phyloP scores from a whole-genome alignment of 2,113 vertebrate genomes.

The Donacobius atricapilla region DNA sequence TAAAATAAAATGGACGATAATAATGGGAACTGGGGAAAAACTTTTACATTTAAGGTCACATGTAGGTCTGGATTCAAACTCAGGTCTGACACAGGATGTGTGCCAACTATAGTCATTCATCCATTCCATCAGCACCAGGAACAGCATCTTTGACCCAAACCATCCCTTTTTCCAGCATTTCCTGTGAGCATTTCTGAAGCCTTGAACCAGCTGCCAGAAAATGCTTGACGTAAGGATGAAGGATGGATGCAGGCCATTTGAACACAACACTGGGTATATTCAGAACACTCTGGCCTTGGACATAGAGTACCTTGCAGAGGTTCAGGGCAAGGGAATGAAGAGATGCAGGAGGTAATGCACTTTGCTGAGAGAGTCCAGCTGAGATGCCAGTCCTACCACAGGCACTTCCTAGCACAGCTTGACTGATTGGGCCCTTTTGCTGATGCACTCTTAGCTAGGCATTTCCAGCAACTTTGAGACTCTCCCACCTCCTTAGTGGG shows the following conservation, averaged over 20 bases:
- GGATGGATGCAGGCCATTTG: neutral
- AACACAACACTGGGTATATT: neutral
- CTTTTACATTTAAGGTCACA: neutral
- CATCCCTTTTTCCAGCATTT: neutral
- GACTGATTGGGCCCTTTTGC: neutral
- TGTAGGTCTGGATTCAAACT: neutral
- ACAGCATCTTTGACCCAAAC: neutral
- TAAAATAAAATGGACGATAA: neutral
- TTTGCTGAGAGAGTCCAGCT: neutral
- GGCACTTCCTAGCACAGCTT: neutral
- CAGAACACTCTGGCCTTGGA: neutral
- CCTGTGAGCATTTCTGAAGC: neutral
- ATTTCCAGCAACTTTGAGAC: neutral
- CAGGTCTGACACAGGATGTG: neutral
- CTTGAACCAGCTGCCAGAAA: neutral
- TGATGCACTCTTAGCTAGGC: neutral
- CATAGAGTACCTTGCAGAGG: neutral
- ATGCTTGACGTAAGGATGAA: neutral
- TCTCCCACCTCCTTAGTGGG: neutral
- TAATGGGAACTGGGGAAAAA: neutral
- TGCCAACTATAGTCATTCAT: neutral
- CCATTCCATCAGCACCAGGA: neutral
- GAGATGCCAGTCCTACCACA: neutral
- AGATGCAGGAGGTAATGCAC: neutral
- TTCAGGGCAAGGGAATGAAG: neutral